A percentile compares a stretch with the other conserved stretches of the same genome.
These are phyloP conservation scores for Lithophane leautieri DNA, from an alignment of 2,888 invertebrate species.

Conservation along the genomic window DNA sequence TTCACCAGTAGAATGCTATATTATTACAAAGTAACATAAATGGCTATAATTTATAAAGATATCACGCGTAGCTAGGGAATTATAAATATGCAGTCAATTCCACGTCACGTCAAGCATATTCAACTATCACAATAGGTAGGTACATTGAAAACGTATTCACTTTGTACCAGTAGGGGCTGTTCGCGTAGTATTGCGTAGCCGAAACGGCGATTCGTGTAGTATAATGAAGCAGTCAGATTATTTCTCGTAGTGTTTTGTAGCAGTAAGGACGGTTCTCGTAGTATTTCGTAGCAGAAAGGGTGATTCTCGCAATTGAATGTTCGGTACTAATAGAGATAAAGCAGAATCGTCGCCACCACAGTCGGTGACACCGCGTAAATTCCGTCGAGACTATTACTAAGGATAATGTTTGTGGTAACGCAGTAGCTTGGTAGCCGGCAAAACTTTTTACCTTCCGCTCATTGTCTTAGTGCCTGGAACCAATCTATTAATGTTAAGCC, in stretches of 20 bases:
- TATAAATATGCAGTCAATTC: no score
- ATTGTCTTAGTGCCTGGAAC: conserved; percentile 24
- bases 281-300: background rate
- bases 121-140: background rate
- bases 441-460: conserved; percentile 13
- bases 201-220: background rate
- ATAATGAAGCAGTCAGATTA: no score
- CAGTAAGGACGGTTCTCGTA: background rate
- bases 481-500: background rate
- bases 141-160: no score
- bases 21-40: no score
- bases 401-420: conserved; percentile 27
- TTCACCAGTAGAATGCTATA: no score
- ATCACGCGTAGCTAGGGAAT: no score
- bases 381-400: conserved; percentile 34
- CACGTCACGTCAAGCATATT: background rate
- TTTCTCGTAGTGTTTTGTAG: no score
- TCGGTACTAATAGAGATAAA: background rate
- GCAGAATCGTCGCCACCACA: conserved; percentile 18
- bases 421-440: background rate
- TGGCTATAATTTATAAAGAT: no score
- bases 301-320: background rate
- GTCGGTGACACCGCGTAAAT: conserved; percentile 25
- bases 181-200: background rate
- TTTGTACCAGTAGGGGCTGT: background rate